phyloP scores from a whole-genome alignment of 2,113 vertebrate species.

The Pelobates fuscus region DNA sequence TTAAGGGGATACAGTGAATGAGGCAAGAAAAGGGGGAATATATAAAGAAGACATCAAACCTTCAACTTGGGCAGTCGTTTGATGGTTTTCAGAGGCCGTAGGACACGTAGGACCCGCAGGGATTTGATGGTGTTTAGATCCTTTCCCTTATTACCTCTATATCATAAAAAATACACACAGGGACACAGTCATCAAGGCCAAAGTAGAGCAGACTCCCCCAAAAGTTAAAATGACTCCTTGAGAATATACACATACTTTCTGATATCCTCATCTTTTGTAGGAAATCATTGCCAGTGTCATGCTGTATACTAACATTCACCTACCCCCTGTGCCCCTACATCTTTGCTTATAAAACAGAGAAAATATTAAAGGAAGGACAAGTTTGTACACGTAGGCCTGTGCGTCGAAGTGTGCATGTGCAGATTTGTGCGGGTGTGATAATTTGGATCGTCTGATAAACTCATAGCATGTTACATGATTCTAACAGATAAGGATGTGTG shows the following conservation, averaged over 20 bases:
- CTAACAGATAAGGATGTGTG: too few relatives aligned
- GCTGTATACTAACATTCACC: constrained; percentile 1
- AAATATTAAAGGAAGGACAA: not conserved
- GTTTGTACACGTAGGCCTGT: too few relatives aligned
- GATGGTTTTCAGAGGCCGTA: constrained; percentile 93
- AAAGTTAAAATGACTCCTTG: too few relatives aligned
- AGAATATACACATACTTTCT: too few relatives aligned
- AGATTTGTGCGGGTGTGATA: too few relatives aligned
- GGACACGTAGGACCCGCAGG: constrained; percentile 86
- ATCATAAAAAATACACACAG: constrained; percentile 24
- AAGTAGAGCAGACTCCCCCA: too few relatives aligned
- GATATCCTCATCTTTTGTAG: not conserved
- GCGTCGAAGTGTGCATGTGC: too few relatives aligned
- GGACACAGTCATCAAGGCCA: not conserved
- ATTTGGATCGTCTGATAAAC: too few relatives aligned
- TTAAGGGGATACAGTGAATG: too few relatives aligned
- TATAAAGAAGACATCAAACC: constrained; percentile 66
- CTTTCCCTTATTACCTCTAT: constrained; percentile 94
- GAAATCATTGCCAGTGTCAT: not conserved
- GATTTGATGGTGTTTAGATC: constrained; percentile 98
- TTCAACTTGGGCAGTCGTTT: constrained; percentile 94
- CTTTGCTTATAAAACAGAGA: constrained; percentile 37
- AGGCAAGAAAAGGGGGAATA: not conserved
- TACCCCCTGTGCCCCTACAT: not conserved
- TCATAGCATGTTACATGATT: too few relatives aligned